These are phyloP conservation scores for Champsocephalus gunnari DNA, from an alignment of 2,797 vertebrate species.

Conservation along the genomic window DNA sequence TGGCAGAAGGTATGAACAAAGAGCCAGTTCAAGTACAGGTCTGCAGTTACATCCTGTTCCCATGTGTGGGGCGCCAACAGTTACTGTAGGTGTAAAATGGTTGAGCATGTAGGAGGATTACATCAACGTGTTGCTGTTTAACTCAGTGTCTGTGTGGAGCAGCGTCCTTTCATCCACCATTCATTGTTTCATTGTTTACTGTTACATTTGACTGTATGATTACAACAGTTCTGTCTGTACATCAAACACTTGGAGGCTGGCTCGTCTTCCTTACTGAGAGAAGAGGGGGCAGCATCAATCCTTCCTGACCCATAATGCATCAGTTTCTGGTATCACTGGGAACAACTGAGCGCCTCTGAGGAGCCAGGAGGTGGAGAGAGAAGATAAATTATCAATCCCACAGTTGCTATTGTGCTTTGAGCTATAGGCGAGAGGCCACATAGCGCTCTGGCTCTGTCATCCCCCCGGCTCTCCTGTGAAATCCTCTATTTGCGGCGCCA, in stretches of 20 bases:
- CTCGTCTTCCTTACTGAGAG: background rate
- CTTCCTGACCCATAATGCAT: slow-evolving; percentile 40
- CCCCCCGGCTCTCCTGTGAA: slow-evolving; percentile 36
- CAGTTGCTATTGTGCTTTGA: slow-evolving; percentile 46
- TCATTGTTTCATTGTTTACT: background rate
- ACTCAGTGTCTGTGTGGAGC: background rate
- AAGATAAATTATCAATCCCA: slow-evolving; percentile 51
- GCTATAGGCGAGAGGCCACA: slow-evolving; percentile 15
- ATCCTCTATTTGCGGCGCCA: slow-evolving; percentile 34
- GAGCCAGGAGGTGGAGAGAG: slow-evolving; percentile 29
- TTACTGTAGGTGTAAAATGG: background rate
- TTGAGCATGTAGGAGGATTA: background rate
- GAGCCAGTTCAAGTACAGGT: background rate
- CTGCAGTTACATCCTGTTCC: background rate
- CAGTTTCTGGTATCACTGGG: slow-evolving; percentile 17
- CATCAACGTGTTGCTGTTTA: background rate
- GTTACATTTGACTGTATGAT: background rate
- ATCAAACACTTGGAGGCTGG: background rate
- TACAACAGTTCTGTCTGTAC: background rate
- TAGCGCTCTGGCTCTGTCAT: slow-evolving; percentile 40
- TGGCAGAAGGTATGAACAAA: background rate
- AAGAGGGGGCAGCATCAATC: slow-evolving; percentile 11
- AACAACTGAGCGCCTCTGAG: slow-evolving; percentile 1
- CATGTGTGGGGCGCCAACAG: background rate
- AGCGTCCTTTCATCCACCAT: background rate